A percentile compares a stretch with the other conserved stretches of the same genome.
Conservation (phyloP, 2,113 vertebrate genomes). For the Dascyllus trimaculatus region DNA sequence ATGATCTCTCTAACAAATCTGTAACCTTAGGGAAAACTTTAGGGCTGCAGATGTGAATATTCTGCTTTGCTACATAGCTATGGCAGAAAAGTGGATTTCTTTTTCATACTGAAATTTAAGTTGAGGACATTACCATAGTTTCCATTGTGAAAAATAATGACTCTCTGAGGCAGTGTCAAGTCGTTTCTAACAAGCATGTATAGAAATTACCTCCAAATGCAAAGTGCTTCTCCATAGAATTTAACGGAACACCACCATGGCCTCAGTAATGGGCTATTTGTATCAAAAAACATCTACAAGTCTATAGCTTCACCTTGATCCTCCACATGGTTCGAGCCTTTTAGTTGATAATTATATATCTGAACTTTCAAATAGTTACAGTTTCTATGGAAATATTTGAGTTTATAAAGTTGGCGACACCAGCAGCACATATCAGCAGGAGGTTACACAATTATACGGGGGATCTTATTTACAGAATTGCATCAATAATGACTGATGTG, state of each 20-base stretch:
- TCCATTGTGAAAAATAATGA: neutral
- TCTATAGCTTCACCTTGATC: neutral
- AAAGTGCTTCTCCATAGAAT: neutral
- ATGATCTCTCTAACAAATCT: constrained; percentile 32
- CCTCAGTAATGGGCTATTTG: neutral
- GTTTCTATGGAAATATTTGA: constrained; percentile 47
- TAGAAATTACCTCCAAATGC: neutral
- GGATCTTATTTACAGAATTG: constrained; percentile 13
- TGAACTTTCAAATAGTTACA: neutral
- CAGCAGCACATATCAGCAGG: neutral
- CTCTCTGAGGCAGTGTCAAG: neutral
- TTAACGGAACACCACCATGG: no score
- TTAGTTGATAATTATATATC: constrained; percentile 5
- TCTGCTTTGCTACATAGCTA: neutral
- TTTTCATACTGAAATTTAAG: constrained; percentile 1
- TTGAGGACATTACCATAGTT: neutral
- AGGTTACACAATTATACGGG: neutral
- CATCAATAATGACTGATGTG: neutral
- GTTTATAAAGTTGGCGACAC: constrained; percentile 17
- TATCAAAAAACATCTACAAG: neutral
- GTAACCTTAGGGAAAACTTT: no score
- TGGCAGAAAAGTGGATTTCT: neutral
- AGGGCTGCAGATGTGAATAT: neutral
- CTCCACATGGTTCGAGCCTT: neutral
- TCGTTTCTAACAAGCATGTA: neutral